phyloP scores from a whole-genome alignment of 1,140 invertebrate species.

The Caenorhabditis brenneri region DNA sequence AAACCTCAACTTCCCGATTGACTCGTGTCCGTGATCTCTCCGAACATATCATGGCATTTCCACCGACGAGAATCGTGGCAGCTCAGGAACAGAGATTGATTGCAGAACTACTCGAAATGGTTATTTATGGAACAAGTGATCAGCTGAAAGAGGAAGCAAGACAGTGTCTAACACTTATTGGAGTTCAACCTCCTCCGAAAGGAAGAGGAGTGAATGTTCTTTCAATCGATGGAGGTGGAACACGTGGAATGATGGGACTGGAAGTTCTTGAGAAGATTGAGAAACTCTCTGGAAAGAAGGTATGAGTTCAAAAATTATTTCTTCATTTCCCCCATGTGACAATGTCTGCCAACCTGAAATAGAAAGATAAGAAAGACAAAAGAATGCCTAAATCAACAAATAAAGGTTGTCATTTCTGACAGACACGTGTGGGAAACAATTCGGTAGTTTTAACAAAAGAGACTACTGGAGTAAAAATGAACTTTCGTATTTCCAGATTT shows the following conservation, averaged over 20 bases:
- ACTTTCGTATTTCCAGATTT: constrained; percentile 74
- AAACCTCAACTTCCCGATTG: constrained; percentile 53
- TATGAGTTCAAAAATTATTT: neutral
- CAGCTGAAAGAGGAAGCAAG: constrained; percentile 42
- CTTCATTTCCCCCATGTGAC: neutral
- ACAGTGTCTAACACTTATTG: constrained; percentile 47
- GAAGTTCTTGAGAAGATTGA: constrained; percentile 65
- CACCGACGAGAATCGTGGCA: constrained; percentile 59
- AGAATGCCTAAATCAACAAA: too few relatives aligned
- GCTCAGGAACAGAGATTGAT: constrained; percentile 53
- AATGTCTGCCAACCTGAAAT: neutral
- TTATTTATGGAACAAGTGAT: constrained; percentile 17
- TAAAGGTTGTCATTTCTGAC: too few relatives aligned
- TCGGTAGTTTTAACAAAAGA: neutral
- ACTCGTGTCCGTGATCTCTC: constrained; percentile 57
- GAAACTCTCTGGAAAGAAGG: constrained; percentile 72
- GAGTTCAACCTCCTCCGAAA: constrained; percentile 39
- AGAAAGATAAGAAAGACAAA: neutral
- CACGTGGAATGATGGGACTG: constrained; percentile 72
- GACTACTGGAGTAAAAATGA: constrained; percentile 61
- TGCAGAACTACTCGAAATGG: constrained; percentile 41
- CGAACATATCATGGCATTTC: constrained; percentile 59
- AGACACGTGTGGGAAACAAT: too few relatives aligned
- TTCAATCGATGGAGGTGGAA: constrained; percentile 87
- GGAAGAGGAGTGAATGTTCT: constrained; percentile 79